These are phyloP conservation scores for Halcyon badia DNA, from an alignment of 2,797 vertebrate species.

Conservation along the genomic window DNA sequence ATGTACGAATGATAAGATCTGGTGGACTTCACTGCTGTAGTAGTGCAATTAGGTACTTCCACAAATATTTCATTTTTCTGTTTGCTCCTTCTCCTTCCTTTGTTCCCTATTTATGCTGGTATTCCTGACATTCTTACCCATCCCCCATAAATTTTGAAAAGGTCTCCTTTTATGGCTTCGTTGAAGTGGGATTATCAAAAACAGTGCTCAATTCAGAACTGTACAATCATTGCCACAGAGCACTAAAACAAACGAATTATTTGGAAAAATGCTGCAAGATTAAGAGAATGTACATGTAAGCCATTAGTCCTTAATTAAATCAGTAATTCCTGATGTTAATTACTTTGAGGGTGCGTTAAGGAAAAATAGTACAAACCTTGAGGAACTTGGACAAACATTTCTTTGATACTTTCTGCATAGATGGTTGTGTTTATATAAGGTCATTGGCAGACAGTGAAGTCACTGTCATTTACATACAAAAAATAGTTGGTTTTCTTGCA, in stretches of 20 bases:
- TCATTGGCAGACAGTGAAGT: neutral
- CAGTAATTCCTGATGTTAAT: neutral
- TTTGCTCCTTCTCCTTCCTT: neutral
- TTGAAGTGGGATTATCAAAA: neutral
- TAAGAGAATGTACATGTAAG: neutral
- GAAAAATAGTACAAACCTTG: neutral
- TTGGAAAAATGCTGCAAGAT: neutral
- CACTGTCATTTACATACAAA: neutral
- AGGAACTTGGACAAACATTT: neutral
- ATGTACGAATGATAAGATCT: conserved; percentile 98
- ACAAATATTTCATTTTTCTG: neutral
- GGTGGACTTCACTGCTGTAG: conserved; percentile 98
- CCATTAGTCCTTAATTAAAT: neutral
- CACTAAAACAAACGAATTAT: neutral
- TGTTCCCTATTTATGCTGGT: neutral
- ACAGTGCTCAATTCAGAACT: neutral
- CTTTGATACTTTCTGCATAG: neutral
- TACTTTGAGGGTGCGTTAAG: neutral
- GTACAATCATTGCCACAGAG: neutral
- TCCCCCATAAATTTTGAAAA: neutral
- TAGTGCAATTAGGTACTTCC: conserved; percentile 93
- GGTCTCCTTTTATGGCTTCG: neutral
- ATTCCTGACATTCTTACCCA: neutral
- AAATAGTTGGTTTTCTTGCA: neutral
- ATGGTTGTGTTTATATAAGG: neutral